Conservation (phyloP, 2,888 invertebrate species). For the Theretra japonica region DNA sequence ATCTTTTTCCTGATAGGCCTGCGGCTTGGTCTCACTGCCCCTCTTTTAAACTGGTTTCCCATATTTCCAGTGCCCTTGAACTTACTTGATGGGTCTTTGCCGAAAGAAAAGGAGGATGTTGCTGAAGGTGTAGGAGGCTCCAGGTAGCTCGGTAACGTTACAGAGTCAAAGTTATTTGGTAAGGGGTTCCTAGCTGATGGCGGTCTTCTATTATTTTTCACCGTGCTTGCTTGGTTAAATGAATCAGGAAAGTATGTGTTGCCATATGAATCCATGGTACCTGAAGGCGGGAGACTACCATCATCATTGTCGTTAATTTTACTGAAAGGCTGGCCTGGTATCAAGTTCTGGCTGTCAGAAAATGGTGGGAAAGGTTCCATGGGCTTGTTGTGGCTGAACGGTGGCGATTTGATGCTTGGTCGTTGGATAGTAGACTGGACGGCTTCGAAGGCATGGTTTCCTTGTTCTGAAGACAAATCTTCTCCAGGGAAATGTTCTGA, state of each 20-base stretch:
- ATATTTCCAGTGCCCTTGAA: slow-evolving; percentile 63
- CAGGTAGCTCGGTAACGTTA: slow-evolving; percentile 76
- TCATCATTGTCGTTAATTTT: slow-evolving; percentile 69
- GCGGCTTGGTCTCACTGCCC: slow-evolving; percentile 67
- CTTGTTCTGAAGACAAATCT: slow-evolving; percentile 79
- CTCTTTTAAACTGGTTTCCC: slow-evolving; percentile 70
- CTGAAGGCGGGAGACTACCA: slow-evolving; percentile 56
- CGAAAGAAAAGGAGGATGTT: slow-evolving; percentile 64
- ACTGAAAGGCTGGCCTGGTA: slow-evolving; percentile 67
- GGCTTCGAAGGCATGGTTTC: slow-evolving; percentile 77
- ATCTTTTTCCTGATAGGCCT: slow-evolving; percentile 78
- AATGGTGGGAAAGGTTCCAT: slow-evolving; percentile 65
- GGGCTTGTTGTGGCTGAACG: slow-evolving; percentile 66
- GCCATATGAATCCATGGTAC: slow-evolving; percentile 74
- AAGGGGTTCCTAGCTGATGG: slow-evolving; percentile 56
- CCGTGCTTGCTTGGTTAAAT: slow-evolving; percentile 73
- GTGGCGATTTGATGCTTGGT: slow-evolving; percentile 68
- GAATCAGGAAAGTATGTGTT: slow-evolving; percentile 77
- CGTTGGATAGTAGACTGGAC: slow-evolving; percentile 71
- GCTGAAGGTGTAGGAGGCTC: slow-evolving; percentile 79
- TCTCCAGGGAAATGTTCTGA: slow-evolving; percentile 85
- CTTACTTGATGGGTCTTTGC: slow-evolving; percentile 66
- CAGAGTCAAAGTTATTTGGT: slow-evolving; percentile 58
- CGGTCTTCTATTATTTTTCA: slow-evolving; percentile 73
- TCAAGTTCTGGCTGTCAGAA: slow-evolving; percentile 67